These are phyloP conservation scores for Onychorhynchus coronatus DNA, from an alignment of 2,113 vertebrate genomes.

Conservation along the genomic window DNA sequence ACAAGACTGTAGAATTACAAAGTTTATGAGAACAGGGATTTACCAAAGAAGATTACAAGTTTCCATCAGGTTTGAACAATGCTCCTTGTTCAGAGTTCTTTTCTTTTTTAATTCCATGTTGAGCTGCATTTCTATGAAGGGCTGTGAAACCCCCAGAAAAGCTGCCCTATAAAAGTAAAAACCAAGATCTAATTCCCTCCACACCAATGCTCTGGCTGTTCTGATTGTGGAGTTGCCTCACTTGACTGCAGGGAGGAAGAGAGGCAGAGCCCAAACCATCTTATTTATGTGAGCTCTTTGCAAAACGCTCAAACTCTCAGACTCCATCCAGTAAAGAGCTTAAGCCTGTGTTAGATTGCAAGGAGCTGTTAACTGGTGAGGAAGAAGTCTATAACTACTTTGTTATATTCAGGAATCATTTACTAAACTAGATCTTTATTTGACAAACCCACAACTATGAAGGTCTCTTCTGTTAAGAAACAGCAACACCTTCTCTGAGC, in stretches of 20 bases:
- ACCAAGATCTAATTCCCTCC: background rate
- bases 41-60: conserved; percentile 61
- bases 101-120: background rate
- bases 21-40: conserved; percentile 8
- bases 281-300: background rate
- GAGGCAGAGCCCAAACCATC: background rate
- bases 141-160: background rate
- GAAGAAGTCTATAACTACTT: background rate
- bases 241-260: background rate
- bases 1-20: background rate
- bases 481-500: background rate
- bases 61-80: background rate
- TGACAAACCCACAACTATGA: background rate
- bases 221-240: background rate
- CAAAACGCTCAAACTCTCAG: background rate
- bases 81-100: background rate
- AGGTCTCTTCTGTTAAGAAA: background rate
- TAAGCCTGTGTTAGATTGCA: background rate
- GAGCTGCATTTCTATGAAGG: background rate
- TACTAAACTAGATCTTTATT: background rate
- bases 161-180: background rate
- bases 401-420: background rate
- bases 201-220: background rate
- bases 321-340: background rate
- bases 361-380: background rate